Percentiles rank a stretch among this genome's conserved stretches.
Evolutionary conservation across 37 sponge, comb jelly and placozoan genomes (phyloP).

Genomic region (Chondrilla cf. caribensis): DNA sequence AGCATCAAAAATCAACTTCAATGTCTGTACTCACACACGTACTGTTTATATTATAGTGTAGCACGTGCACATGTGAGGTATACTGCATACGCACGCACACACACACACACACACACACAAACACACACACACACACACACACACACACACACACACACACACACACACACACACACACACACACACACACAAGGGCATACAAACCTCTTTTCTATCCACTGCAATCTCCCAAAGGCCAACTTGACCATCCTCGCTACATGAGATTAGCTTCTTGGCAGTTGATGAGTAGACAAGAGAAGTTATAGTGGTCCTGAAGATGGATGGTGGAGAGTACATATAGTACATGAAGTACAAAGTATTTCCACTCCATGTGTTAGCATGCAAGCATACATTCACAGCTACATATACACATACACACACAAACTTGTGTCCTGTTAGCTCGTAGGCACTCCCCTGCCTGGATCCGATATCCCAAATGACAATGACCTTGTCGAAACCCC

Average conservation of each 20-base stretch:
- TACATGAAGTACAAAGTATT: too few species aligned
- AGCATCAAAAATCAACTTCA: too few species aligned
- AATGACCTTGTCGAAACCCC: conserved; percentile 89
- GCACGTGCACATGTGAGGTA: neutral
- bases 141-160: too few species aligned
- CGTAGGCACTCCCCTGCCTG: conserved; percentile 91
- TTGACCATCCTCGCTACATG: conserved; percentile 66
- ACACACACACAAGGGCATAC: too few species aligned
- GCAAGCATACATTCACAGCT: neutral
- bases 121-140: too few species aligned
- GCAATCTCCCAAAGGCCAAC: conserved; percentile 88
- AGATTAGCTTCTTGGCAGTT: conserved; percentile 64
- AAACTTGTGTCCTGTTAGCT: conserved; percentile 86
- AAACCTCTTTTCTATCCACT: conserved; percentile 72
- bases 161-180: too few species aligned
- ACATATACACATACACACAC: conserved; percentile 19
- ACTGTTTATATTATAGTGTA: neutral
- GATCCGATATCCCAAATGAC: conserved; percentile 98
- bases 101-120: too few species aligned
- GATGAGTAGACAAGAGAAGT: conserved; percentile 57
- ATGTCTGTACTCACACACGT: neutral
- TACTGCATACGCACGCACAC: too few species aligned
- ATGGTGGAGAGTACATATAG: neutral
- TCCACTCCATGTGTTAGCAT: conserved; percentile 3
- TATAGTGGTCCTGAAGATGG: conserved; percentile 54